Evolutionary conservation across 2,888 invertebrate species (phyloP), one percentile per base, ranked within the genome.

Genomic region (Acronicta alni): DNA sequence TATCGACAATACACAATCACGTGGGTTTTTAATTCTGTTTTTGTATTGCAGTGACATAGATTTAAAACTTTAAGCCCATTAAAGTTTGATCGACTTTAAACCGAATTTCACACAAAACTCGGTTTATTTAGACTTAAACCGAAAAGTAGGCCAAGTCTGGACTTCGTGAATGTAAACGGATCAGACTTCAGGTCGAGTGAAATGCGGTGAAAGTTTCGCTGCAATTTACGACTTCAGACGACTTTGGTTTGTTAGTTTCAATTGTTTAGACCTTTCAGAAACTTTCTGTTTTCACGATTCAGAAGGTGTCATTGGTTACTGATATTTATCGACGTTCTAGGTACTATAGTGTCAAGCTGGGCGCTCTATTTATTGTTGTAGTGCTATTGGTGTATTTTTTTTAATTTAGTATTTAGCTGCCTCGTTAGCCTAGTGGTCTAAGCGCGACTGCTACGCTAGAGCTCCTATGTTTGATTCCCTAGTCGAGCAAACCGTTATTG

Each of bases 151-250:
- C 41, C 57, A 67, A 56, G 41, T 35, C 57, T 48, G 48, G 48
- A 56, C 48, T 53, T 30, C 14, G 52, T 39, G 16, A 54, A 39
- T 45, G 30, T 53, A 68, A 67, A 42, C 54, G 57, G 57, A 68
- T 68, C 63, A 51, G 46, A 68, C 37, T 54, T 17, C 35, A 64
- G 58, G 64, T 58, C 52, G 64, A 26, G 54, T 55, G 51, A 68
- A 64, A 55, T 69, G 54, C 58, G 69, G 69, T 58, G 47, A 68
- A 69, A 68, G 58, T 68, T 67, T 48, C 23, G 16, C 58, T 55
- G 58, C 69, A 68, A 68, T 68, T 64, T 59, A 69, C 64, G 51
- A 39, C 58, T 67, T 68, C 16, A 26, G 46, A 15, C 62, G 46
- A 54, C 54, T 67, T 68, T 17, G 38, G 51, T 51, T 55, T 64